phyloP scores from a whole-genome alignment of 2,797 vertebrate species.

The Microctenopoma lineatum region DNA sequence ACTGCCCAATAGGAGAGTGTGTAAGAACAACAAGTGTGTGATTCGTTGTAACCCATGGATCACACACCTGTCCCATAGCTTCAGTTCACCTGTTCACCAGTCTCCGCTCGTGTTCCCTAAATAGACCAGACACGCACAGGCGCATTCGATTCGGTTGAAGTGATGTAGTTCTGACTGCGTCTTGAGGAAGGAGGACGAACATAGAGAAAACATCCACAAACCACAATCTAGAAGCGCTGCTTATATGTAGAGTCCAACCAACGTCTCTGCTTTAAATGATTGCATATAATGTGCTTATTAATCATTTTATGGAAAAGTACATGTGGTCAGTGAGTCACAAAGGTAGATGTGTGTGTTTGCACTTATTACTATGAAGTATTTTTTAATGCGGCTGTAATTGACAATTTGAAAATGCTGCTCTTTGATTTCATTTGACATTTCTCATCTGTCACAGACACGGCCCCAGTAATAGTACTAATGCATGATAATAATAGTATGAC shows the following conservation, averaged over 20 bases:
- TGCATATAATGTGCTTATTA: slow-evolving; percentile 37
- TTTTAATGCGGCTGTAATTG: not conserved
- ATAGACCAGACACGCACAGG: slow-evolving; percentile 19
- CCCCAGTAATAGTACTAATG: not conserved
- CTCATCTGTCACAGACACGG: not conserved
- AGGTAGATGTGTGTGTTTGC: slow-evolving; percentile 1
- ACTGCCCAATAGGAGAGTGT: no score
- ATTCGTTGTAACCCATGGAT: no score
- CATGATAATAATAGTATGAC: not conserved
- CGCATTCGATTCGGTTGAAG: slow-evolving; percentile 8
- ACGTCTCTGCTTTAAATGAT: slow-evolving; percentile 34
- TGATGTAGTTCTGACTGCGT: slow-evolving; percentile 22
- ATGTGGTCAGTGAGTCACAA: not conserved
- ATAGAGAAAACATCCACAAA: not conserved
- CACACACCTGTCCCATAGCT: no score
- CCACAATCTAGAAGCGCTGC: slow-evolving; percentile 9
- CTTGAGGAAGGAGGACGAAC: slow-evolving; percentile 33
- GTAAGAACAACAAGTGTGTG: no score
- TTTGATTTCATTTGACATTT: not conserved
- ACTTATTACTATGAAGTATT: not conserved
- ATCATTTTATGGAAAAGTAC: slow-evolving; percentile 21
- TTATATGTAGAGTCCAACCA: slow-evolving; percentile 39
- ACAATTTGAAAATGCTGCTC: not conserved
- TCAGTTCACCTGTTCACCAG: slow-evolving; percentile 18
- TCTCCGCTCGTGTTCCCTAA: slow-evolving; percentile 18